phyloP scores from a whole-genome alignment of 2,797 vertebrate genomes.

The Tapirus indicus region DNA sequence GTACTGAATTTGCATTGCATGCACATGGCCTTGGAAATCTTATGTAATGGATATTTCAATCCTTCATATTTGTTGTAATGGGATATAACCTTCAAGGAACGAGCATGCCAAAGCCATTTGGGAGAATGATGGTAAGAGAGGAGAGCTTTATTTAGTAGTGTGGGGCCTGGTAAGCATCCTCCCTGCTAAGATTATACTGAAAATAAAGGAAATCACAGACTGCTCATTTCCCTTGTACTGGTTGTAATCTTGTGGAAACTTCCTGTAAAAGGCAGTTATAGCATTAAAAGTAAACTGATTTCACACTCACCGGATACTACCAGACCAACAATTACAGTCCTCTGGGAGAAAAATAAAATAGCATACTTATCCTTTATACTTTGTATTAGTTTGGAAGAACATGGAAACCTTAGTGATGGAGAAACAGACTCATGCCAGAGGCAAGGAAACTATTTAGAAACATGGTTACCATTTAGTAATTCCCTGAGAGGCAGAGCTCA shows the following conservation, averaged over 20 bases:
- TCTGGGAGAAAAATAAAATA: constrained; percentile 79
- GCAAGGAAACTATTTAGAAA: constrained; percentile 83
- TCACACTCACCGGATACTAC: constrained; percentile 81
- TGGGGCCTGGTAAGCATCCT: constrained; percentile 77
- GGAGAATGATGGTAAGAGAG: constrained; percentile 25
- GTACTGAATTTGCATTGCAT: background rate
- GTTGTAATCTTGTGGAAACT: constrained; percentile 82
- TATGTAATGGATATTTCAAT: constrained; percentile 1
- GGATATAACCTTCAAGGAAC: constrained; percentile 42
- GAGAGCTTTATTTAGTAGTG: constrained; percentile 78
- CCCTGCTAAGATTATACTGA: constrained; percentile 80
- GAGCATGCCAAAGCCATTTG: constrained; percentile 40
- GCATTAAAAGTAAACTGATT: constrained; percentile 84
- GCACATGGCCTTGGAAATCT: background rate
- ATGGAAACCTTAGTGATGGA: constrained; percentile 67
- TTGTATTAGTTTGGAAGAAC: constrained; percentile 75
- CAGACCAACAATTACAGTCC: constrained; percentile 79
- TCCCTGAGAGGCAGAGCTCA: constrained; percentile 75
- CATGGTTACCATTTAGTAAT: constrained; percentile 82
- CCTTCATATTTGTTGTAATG: constrained; percentile 41
- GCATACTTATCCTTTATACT: constrained; percentile 73
- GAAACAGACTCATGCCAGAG: constrained; percentile 77
- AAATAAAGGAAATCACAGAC: constrained; percentile 83
- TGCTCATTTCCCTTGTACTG: constrained; percentile 81
- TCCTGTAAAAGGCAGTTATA: constrained; percentile 84